phyloP scores from a whole-genome alignment of 2,797 vertebrate genomes.

The Leptatherina wallacei region DNA sequence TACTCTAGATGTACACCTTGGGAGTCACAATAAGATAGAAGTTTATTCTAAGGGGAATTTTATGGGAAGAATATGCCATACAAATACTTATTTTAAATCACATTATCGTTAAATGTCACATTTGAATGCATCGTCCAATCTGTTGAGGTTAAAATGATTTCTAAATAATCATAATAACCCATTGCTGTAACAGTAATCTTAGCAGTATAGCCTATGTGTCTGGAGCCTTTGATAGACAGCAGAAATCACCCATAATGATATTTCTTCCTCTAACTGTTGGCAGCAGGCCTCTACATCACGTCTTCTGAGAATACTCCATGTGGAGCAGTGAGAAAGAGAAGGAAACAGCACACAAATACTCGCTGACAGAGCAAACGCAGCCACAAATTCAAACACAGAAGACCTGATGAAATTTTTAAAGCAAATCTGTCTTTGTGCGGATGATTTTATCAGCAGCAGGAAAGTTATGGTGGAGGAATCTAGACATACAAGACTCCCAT shows the following conservation, averaged over 20 bases:
- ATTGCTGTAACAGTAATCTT: background rate
- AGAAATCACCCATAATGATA: conserved; percentile 11
- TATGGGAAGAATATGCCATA: too few species aligned
- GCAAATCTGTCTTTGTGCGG: conserved; percentile 19
- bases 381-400: conserved; percentile 9
- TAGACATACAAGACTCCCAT: background rate
- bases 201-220: background rate
- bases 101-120: background rate
- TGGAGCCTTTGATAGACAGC: background rate
- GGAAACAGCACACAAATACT: conserved; percentile 16
- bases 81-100: background rate
- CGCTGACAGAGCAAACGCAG: conserved; percentile 24
- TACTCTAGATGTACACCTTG: too few species aligned
- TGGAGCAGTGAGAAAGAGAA: conserved; percentile 19
- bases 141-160: background rate
- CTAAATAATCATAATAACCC: background rate
- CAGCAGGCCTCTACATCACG: conserved; percentile 35
- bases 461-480: conserved; percentile 1
- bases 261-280: conserved; percentile 24
- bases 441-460: conserved; percentile 12
- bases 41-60: too few species aligned
- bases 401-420: conserved; percentile 14
- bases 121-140: background rate
- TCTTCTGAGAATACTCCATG: conserved; percentile 27
- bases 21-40: too few species aligned